Percentiles rank a stretch among this genome's conserved stretches.
phyloP scores from a whole-genome alignment of 2,113 vertebrate genomes.

The Hiodon tergisus region DNA sequence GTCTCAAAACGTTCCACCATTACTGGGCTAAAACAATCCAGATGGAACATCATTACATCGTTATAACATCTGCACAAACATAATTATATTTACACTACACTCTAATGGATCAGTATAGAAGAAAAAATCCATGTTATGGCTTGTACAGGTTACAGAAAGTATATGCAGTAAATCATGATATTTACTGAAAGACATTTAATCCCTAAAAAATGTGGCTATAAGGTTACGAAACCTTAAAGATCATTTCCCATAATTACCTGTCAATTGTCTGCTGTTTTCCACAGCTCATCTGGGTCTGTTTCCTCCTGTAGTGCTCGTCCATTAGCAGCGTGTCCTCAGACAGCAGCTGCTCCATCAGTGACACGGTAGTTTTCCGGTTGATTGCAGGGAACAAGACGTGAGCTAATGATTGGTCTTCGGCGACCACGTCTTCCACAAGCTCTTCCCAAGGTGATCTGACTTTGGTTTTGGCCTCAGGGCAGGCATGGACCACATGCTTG shows the following conservation, averaged over 20 bases:
- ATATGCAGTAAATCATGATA: too few species aligned
- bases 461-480: neutral
- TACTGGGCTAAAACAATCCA: constrained; percentile 44
- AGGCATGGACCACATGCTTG: constrained; percentile 26
- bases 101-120: too few species aligned
- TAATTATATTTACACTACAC: neutral
- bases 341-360: constrained; percentile 85
- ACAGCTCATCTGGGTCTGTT: constrained; percentile 47
- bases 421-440: constrained; percentile 68
- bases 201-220: too few species aligned
- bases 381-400: constrained; percentile 64
- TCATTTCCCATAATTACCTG: constrained; percentile 38
- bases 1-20: constrained; percentile 13
- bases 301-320: constrained; percentile 69
- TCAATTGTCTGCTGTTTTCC: constrained; percentile 20
- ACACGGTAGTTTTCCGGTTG: constrained; percentile 69
- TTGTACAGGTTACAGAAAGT: too few species aligned
- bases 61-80: neutral
- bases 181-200: too few species aligned
- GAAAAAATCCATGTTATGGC: too few species aligned
- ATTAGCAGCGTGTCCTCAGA: constrained; percentile 66
- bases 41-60: neutral
- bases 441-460: constrained; percentile 54
- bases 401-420: constrained; percentile 72
- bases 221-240: too few species aligned